Evolutionary conservation across 2,113 vertebrate genomes (phyloP).

Genomic region (Esox niger): DNA sequence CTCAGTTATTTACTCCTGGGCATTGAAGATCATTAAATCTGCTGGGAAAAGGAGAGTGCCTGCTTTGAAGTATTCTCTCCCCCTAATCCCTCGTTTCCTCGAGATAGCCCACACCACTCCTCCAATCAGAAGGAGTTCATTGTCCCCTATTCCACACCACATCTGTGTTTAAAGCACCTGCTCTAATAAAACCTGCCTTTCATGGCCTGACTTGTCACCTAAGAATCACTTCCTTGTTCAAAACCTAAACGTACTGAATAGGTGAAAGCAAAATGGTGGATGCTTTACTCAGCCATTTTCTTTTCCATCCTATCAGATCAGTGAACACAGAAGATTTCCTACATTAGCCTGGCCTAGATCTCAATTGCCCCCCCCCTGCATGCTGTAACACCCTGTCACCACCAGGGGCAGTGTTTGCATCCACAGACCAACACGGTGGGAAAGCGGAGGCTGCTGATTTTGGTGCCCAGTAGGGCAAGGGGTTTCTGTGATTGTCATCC

Average conservation of each 20-base stretch:
- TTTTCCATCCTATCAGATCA: background rate
- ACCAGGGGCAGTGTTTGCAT: slow-evolving; percentile 31
- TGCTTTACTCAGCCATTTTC: no score
- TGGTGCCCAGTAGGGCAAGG: background rate
- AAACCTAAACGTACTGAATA: background rate
- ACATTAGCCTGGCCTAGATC: background rate
- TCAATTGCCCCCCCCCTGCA: background rate
- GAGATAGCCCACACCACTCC: background rate
- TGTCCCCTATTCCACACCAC: background rate
- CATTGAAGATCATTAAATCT: background rate
- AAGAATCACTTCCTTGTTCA: background rate
- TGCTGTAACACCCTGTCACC: slow-evolving; percentile 27
- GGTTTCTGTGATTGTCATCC: background rate
- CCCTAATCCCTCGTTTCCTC: background rate
- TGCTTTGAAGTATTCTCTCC: background rate
- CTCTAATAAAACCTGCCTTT: background rate
- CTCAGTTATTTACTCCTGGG: background rate
- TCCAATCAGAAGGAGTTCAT: background rate
- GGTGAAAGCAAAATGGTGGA: background rate
- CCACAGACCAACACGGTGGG: background rate
- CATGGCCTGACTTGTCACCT: background rate
- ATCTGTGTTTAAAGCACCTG: slow-evolving; percentile 5
- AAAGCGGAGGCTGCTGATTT: background rate
- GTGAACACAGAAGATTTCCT: background rate
- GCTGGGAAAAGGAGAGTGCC: background rate